Percentiles rank a stretch among this genome's conserved stretches.
phyloP scores from a whole-genome alignment of 2,888 invertebrate species.

The Acanthosepion lycidas region DNA sequence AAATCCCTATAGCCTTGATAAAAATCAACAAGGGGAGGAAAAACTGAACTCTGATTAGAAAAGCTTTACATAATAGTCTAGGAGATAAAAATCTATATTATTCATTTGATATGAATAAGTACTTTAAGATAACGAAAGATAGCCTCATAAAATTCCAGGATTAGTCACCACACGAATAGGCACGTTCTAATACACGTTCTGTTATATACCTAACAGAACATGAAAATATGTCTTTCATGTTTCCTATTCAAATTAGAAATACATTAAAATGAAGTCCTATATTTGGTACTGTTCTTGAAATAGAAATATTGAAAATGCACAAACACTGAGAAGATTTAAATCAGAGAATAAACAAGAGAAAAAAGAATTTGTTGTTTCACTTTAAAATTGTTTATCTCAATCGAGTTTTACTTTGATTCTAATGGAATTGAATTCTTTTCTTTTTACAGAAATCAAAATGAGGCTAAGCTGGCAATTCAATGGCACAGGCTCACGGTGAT shows the following conservation, averaged over 20 bases:
- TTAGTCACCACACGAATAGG: neutral
- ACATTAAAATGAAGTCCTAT: neutral
- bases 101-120: neutral
- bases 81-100: neutral
- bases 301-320: neutral
- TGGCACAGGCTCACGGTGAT: neutral
- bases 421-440: constrained; percentile 9
- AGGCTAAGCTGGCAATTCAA: constrained; percentile 33
- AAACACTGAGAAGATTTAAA: neutral
- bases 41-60: neutral
- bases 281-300: neutral
- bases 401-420: constrained; percentile 17
- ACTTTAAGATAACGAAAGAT: neutral
- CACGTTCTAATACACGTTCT: neutral
- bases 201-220: neutral
- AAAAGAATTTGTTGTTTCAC: neutral
- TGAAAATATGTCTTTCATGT: neutral
- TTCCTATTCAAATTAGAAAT: neutral
- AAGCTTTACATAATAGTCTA: neutral
- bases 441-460: neutral
- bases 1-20: no score
- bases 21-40: neutral
- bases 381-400: constrained; percentile 1
- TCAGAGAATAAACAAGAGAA: neutral
- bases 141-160: no score